Conservation (phyloP, 1,140 invertebrate species). For the Nomia melanderi region DNA sequence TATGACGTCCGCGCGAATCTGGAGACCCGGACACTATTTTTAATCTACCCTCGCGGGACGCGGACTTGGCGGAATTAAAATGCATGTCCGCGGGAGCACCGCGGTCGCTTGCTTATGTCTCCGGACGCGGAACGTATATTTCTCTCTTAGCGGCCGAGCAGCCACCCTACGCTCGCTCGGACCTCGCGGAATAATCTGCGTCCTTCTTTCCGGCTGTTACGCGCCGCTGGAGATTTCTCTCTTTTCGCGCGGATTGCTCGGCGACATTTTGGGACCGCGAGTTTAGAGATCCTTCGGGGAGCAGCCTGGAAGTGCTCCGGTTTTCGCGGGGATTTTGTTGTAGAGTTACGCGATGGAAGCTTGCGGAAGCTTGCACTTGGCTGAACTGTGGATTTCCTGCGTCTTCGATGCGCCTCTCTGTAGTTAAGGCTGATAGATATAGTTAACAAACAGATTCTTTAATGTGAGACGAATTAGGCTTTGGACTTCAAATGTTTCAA, state of each 20-base stretch:
- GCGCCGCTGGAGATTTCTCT: conserved; percentile 4
- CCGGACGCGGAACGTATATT: conserved; percentile 43
- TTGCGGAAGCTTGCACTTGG: no score
- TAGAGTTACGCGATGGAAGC: no score
- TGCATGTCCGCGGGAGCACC: conserved; percentile 41
- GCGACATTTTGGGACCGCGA: background rate
- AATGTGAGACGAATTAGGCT: no score
- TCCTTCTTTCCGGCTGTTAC: conserved; percentile 17
- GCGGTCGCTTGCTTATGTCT: conserved; percentile 55
- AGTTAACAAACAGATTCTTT: no score
- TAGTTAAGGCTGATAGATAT: no score
- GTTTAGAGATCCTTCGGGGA: no score
- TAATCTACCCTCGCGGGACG: conserved; percentile 58
- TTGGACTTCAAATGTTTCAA: no score
- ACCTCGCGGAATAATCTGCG: conserved; percentile 28
- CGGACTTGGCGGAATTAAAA: conserved; percentile 65
- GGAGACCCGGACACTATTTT: conserved; percentile 64
- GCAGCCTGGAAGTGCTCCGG: no score
- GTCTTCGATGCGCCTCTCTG: no score
- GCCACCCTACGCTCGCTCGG: conserved; percentile 3
- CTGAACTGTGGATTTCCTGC: no score
- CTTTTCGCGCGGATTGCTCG: background rate
- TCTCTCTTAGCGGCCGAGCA: conserved; percentile 48
- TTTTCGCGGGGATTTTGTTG: no score
- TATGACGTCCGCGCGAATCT: conserved; percentile 59